A percentile compares a stretch with the other conserved stretches of the same genome.
Conservation (phyloP, 2,888 invertebrate genomes). For the Drosophila kambysellisi region DNA sequence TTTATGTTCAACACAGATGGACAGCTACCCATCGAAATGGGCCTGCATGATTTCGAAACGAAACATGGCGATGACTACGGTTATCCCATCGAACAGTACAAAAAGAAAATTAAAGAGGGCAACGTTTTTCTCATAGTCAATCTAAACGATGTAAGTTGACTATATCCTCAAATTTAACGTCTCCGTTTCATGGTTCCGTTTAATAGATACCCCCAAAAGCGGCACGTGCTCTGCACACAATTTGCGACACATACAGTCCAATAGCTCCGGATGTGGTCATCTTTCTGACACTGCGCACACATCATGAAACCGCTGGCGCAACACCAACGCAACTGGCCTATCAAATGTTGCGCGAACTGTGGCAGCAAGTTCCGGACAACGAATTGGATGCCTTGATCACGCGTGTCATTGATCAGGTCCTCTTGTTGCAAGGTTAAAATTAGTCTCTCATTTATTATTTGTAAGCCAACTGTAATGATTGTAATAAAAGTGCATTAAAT, state of each 20-base stretch:
- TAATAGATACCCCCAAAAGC: constrained; percentile 77
- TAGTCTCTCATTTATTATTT: not conserved
- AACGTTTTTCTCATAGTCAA: constrained; percentile 81
- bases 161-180: not conserved
- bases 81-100: constrained; percentile 76
- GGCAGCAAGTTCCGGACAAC: constrained; percentile 68
- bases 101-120: constrained; percentile 70
- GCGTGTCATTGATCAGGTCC: constrained; percentile 82
- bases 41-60: constrained; percentile 66
- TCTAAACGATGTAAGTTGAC: constrained; percentile 76
- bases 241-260: constrained; percentile 87
- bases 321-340: constrained; percentile 64
- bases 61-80: constrained; percentile 75
- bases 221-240: constrained; percentile 86
- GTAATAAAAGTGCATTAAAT: not conserved
- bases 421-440: constrained; percentile 55
- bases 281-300: constrained; percentile 83
- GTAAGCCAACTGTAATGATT: not conserved
- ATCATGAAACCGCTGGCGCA: constrained; percentile 21
- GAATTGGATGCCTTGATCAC: constrained; percentile 81
- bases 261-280: constrained; percentile 84
- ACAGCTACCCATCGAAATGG: constrained; percentile 62
- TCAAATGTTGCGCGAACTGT: constrained; percentile 68
- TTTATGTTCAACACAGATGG: constrained; percentile 46
- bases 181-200: not conserved